Conservation (phyloP, 2,888 invertebrate genomes). For the Pogonocherus hispidulus region DNA sequence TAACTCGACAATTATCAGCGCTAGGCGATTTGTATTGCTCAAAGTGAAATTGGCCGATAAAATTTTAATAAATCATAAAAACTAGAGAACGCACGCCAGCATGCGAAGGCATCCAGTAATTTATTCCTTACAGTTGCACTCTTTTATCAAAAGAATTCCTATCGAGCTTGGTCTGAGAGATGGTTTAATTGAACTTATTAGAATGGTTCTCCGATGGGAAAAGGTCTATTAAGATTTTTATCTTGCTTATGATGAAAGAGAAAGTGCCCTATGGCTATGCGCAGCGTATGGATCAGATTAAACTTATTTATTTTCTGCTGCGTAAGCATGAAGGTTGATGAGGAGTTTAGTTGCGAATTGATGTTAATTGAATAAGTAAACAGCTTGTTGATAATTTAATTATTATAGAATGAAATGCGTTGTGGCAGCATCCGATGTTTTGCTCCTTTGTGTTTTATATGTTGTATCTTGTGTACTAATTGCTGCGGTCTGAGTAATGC, state of each 20-base stretch:
- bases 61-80: constrained; percentile 4
- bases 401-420: background rate
- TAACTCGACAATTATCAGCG: constrained; percentile 4
- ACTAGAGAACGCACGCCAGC: background rate
- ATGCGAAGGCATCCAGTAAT: background rate
- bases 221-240: constrained; percentile 9
- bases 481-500: too few relatives aligned
- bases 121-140: too few relatives aligned
- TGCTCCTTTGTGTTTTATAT: too few relatives aligned
- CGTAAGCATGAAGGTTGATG: background rate
- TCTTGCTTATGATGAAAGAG: constrained; percentile 3
- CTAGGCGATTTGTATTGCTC: constrained; percentile 2
- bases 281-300: background rate
- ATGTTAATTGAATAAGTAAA: too few relatives aligned
- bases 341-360: background rate
- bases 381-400: background rate
- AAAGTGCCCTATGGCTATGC: background rate
- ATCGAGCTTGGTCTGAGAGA: too few relatives aligned
- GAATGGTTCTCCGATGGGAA: background rate
- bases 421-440: background rate
- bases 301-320: background rate
- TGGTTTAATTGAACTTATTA: too few relatives aligned
- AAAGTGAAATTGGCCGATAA: constrained; percentile 13
- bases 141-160: too few relatives aligned
- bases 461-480: too few relatives aligned